These are phyloP conservation scores for Calyptommatus sinebrachiatus DNA, from an alignment of 2,113 vertebrate genomes.

Conservation along the genomic window DNA sequence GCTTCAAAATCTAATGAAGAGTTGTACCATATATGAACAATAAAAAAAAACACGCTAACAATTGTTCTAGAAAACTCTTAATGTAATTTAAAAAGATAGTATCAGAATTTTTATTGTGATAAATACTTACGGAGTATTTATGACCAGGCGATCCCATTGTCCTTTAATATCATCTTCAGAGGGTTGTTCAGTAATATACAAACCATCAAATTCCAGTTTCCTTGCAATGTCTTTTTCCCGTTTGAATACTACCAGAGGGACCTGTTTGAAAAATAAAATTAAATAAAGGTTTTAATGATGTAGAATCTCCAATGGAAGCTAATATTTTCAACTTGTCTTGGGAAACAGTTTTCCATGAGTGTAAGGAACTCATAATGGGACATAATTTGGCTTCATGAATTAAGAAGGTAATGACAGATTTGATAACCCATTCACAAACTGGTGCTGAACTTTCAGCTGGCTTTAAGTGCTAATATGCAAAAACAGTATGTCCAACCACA, in stretches of 20 bases:
- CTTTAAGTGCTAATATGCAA: not conserved
- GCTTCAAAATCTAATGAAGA: no score
- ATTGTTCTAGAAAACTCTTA: no score
- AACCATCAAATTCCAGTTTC: constrained; percentile 94
- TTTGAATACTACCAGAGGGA: constrained; percentile 95
- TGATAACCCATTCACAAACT: not conserved
- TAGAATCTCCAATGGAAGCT: not conserved
- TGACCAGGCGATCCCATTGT: constrained; percentile 95
- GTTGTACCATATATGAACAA: no score
- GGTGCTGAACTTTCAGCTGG: not conserved
- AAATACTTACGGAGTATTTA: constrained; percentile 92
- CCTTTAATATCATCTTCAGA: constrained; percentile 98
- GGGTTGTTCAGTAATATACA: constrained; percentile 97
- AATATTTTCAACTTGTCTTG: not conserved
- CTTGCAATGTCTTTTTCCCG: constrained; percentile 96
- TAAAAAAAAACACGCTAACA: no score
- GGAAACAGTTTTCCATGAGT: not conserved
- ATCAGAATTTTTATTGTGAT: not conserved
- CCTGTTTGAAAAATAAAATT: constrained; percentile 72
- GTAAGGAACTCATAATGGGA: not conserved
- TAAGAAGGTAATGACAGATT: not conserved
- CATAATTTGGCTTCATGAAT: not conserved
- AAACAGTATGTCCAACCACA: no score
- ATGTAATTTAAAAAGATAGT: not conserved
- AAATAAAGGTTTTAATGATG: not conserved